Evolutionary conservation across 2,797 vertebrate genomes (phyloP).

Genomic region (Selene dorsalis): DNA sequence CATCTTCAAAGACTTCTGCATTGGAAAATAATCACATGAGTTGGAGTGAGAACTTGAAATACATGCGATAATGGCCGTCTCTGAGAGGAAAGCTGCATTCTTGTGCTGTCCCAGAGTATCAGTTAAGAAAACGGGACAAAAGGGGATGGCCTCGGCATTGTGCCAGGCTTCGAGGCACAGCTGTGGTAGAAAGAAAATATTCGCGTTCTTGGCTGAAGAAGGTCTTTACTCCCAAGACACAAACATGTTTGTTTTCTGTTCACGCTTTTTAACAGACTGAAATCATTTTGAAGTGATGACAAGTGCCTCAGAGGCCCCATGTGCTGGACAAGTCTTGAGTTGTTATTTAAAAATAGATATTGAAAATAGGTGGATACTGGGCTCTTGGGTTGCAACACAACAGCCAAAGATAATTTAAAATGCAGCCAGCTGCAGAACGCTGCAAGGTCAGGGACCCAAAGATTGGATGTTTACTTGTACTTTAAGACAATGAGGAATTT

Average conservation of each 20-base stretch:
- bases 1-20: constrained; percentile 94
- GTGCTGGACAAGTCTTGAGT: constrained; percentile 38
- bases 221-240: constrained; percentile 46
- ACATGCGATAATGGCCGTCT: constrained; percentile 7
- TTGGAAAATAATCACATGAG: constrained; percentile 85
- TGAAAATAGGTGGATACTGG: constrained; percentile 42
- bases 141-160: neutral
- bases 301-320: constrained; percentile 55
- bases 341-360: constrained; percentile 34
- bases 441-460: constrained; percentile 41
- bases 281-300: constrained; percentile 53
- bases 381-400: constrained; percentile 47
- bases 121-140: constrained; percentile 28
- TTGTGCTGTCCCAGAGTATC: constrained; percentile 38
- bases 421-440: constrained; percentile 31
- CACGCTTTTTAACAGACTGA: constrained; percentile 28
- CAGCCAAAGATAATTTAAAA: constrained; percentile 35
- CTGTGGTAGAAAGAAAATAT: constrained; percentile 13
- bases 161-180: constrained; percentile 25
- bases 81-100: constrained; percentile 46
- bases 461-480: constrained; percentile 50
- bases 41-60: constrained; percentile 38
- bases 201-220: constrained; percentile 47
- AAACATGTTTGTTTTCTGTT: constrained; percentile 54
- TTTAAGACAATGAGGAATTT: constrained; percentile 23